Conservation (phyloP, 2,888 invertebrate species). For the Pelosia muscerda region DNA sequence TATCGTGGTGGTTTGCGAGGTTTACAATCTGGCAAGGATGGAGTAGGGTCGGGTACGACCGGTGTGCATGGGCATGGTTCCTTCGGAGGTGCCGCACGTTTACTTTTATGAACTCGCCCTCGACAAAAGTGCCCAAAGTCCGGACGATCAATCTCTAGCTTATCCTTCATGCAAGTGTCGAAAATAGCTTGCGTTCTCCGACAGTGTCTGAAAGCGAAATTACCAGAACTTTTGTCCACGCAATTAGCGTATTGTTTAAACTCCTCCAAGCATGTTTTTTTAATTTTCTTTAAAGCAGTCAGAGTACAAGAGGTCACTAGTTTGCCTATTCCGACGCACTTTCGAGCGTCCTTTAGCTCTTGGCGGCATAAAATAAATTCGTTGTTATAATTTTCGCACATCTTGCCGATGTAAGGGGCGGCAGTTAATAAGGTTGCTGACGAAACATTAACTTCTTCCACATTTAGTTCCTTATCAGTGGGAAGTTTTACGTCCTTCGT, state of each 20-base stretch:
- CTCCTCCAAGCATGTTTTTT: constrained; percentile 92
- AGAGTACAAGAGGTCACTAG: constrained; percentile 95
- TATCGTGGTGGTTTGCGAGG: constrained; percentile 88
- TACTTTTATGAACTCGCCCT: constrained; percentile 87
- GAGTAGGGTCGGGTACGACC: constrained; percentile 89
- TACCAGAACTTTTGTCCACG: constrained; percentile 92
- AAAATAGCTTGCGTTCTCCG: constrained; percentile 94
- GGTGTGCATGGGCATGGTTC: constrained; percentile 83
- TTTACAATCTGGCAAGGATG: constrained; percentile 88
- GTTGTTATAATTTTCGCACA: constrained; percentile 96
- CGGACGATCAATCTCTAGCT: constrained; percentile 91
- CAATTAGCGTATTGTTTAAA: constrained; percentile 92
- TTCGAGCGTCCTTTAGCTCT: constrained; percentile 93
- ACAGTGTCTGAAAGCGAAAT: constrained; percentile 89
- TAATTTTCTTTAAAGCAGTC: constrained; percentile 93
- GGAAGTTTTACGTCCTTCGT: constrained; percentile 91
- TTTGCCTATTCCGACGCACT: constrained; percentile 95
- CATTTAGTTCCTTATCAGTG: constrained; percentile 92
- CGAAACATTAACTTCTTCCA: constrained; percentile 93
- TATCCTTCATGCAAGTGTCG: constrained; percentile 93
- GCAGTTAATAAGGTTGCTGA: constrained; percentile 94
- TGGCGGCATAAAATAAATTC: constrained; percentile 96
- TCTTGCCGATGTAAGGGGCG: constrained; percentile 95
- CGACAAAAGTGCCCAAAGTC: constrained; percentile 93
- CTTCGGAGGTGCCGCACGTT: constrained; percentile 86